Percentiles rank a stretch among this genome's conserved stretches.
phyloP scores from a whole-genome alignment of 2,113 vertebrate genomes.

The Scolopax mira region DNA sequence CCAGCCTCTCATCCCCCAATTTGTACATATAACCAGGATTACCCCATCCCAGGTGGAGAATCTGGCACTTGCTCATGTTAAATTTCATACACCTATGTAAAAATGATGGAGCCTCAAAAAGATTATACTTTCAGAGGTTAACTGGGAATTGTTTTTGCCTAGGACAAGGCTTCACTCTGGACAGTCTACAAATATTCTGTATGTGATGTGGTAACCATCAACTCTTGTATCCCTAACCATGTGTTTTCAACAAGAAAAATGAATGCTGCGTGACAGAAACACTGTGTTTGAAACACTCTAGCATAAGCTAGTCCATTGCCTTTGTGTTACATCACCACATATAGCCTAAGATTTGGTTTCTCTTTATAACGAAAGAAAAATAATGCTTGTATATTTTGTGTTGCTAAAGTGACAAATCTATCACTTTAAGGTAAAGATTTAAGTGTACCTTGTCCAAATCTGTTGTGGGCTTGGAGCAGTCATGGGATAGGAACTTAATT shows the following conservation, averaged over 20 bases:
- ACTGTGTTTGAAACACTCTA: neutral
- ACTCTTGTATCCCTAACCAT: neutral
- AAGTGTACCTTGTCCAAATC: neutral
- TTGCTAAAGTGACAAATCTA: neutral
- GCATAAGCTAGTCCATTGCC: neutral
- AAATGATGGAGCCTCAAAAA: neutral
- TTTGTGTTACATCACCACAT: neutral
- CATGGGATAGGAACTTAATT: neutral
- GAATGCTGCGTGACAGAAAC: neutral
- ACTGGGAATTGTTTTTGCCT: neutral
- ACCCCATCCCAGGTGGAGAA: neutral
- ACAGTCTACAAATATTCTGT: neutral
- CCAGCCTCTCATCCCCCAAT: fast-evolving
- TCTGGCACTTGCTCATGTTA: neutral
- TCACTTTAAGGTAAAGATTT: neutral
- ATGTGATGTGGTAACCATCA: neutral
- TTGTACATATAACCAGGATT: neutral
- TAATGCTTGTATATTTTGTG: neutral
- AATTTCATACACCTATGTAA: neutral
- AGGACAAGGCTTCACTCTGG: neutral
- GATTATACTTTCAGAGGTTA: neutral
- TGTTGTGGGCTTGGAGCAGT: neutral
- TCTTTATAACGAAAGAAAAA: neutral
- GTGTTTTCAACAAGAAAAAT: neutral
- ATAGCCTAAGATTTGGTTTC: neutral